phyloP scores from a whole-genome alignment of 2,888 invertebrate genomes.

The Emmelina monodactyla region DNA sequence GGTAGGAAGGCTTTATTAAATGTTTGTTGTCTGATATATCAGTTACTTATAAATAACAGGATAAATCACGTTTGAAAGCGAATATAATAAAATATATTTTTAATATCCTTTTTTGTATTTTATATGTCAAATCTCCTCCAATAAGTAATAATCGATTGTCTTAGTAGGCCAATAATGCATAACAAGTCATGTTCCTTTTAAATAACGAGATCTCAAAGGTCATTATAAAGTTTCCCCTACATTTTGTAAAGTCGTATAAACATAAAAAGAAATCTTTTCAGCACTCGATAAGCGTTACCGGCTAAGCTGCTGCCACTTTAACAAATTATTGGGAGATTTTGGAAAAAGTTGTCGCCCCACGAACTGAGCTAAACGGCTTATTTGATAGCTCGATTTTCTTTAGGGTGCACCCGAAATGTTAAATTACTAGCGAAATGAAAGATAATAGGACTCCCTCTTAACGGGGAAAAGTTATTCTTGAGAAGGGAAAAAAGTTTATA shows the following conservation, averaged over 20 bases:
- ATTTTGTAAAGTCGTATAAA: constrained; percentile 20
- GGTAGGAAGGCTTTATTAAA: constrained; percentile 42
- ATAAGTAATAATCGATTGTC: too few relatives aligned
- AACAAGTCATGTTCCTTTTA: too few relatives aligned
- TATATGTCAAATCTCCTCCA: too few relatives aligned
- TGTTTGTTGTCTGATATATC: too few relatives aligned
- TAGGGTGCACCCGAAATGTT: constrained; percentile 54
- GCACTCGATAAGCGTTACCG: constrained; percentile 53
- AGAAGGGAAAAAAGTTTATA: constrained; percentile 45
- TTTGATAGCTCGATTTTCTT: constrained; percentile 61
- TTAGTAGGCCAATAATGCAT: too few relatives aligned
- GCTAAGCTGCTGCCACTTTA: constrained; percentile 62
- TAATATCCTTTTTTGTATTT: too few relatives aligned
- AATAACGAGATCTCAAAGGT: neutral
- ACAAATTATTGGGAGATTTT: constrained; percentile 62
- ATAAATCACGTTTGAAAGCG: too few relatives aligned
- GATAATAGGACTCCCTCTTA: constrained; percentile 58
- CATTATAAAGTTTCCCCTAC: constrained; percentile 14
- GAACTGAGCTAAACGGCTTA: constrained; percentile 46
- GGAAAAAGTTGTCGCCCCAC: constrained; percentile 57
- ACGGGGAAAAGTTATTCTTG: constrained; percentile 39
- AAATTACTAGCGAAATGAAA: constrained; percentile 64
- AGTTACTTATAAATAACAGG: too few relatives aligned
- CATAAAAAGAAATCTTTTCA: constrained; percentile 18
- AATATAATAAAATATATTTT: too few relatives aligned